Percentiles rank a stretch among this genome's conserved stretches.
These are phyloP conservation scores for Hippotragus niger DNA, from an alignment of 2,113 vertebrate species.

Conservation along the genomic window DNA sequence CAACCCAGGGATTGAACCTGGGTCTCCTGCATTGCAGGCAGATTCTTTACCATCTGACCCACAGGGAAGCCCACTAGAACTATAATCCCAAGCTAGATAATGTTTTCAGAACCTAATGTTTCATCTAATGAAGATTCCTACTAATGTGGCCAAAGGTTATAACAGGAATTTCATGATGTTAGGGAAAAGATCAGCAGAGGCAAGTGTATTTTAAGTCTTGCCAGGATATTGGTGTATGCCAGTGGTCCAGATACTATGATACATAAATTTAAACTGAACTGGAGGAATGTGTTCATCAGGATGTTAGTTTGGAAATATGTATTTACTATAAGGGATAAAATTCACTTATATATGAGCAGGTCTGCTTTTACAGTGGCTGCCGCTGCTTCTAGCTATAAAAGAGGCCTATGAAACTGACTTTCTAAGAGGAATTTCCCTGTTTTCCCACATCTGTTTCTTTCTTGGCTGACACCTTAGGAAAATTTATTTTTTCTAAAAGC, in stretches of 20 bases:
- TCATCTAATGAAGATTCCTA: not conserved
- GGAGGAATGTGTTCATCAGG: not conserved
- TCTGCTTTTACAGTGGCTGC: not conserved
- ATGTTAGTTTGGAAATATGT: not conserved
- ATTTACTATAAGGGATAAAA: not conserved
- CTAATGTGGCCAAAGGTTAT: not conserved
- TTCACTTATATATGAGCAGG: not conserved
- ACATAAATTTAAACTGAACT: not conserved
- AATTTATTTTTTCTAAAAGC: not conserved
- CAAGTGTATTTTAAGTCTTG: not conserved
- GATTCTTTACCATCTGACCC: not conserved
- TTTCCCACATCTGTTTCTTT: not conserved
- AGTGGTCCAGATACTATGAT: not conserved
- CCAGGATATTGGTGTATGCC: not conserved
- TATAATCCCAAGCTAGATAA: not conserved
- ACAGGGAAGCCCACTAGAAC: not conserved
- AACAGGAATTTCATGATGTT: not conserved
- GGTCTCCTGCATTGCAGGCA: not conserved
- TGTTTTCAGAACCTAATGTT: not conserved
- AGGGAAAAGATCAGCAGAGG: not conserved
- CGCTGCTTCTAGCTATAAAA: not conserved
- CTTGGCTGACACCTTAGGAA: not conserved
- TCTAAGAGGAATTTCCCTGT: not conserved
- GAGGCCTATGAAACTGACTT: not conserved
- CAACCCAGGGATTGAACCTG: not conserved